Conservation (phyloP, 2,797 vertebrate genomes). For the Ctenopoma kingsleyae region DNA sequence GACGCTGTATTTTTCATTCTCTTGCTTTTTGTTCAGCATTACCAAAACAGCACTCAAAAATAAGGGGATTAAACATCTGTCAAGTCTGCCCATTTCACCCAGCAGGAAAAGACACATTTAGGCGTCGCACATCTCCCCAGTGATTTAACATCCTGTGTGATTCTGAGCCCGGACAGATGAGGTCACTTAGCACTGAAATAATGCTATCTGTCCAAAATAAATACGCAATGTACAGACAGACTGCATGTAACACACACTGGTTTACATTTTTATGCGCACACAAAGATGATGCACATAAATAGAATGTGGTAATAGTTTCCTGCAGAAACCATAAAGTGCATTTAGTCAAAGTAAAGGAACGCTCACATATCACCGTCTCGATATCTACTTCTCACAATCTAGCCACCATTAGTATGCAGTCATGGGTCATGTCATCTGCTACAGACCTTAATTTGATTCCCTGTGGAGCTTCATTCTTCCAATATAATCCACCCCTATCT, state of each 20-base stretch:
- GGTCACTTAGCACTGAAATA: slow-evolving; percentile 58
- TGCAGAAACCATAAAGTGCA: slow-evolving; percentile 2
- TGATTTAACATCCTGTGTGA: slow-evolving; percentile 64
- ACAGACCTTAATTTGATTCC: slow-evolving; percentile 33
- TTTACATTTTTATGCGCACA: not conserved
- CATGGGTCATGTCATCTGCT: slow-evolving; percentile 26
- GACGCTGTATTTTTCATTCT: slow-evolving; percentile 50
- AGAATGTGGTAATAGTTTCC: slow-evolving; percentile 5
- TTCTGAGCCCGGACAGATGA: slow-evolving; percentile 59
- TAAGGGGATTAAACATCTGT: slow-evolving; percentile 82
- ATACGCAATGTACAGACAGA: not conserved
- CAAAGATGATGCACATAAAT: not conserved
- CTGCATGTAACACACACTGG: not conserved
- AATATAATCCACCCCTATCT: slow-evolving; percentile 16
- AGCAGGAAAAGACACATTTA: slow-evolving; percentile 73
- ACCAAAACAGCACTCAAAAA: slow-evolving; percentile 73
- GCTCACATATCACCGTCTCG: slow-evolving; percentile 1
- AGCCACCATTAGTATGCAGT: slow-evolving; percentile 18
- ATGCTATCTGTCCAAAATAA: slow-evolving; percentile 37
- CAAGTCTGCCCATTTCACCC: slow-evolving; percentile 62
- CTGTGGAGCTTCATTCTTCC: slow-evolving; percentile 31
- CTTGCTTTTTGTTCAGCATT: slow-evolving; percentile 55
- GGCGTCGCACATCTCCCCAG: slow-evolving; percentile 37
- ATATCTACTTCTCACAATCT: slow-evolving; percentile 15
- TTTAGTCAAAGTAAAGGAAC: not conserved